A percentile compares a stretch with the other conserved stretches of the same genome.
Conservation (phyloP, 92 coral and sea anemone genomes). For the Isaurus tuberculatus region DNA sequence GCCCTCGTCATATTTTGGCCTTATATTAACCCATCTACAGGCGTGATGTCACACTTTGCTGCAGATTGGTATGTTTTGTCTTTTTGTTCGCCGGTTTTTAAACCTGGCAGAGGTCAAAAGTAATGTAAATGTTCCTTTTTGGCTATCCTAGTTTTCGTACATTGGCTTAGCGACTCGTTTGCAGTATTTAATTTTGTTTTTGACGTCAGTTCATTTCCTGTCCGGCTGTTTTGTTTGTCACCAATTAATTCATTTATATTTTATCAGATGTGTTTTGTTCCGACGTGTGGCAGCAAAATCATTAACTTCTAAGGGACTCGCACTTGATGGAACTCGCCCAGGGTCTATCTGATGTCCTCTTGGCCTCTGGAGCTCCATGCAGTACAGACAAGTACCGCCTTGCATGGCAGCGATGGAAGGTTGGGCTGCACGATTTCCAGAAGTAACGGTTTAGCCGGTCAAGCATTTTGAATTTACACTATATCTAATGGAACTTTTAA, state of each 20-base stretch:
- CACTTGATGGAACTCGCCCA: constrained; percentile 6
- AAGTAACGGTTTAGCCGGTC: constrained; percentile 4
- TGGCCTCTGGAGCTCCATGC: not conserved
- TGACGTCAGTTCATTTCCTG: constrained; percentile 4
- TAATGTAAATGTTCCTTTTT: constrained; percentile 18
- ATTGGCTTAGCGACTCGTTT: not conserved
- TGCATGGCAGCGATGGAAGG: constrained; percentile 15
- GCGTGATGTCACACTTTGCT: constrained; percentile 35
- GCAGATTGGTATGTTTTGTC: constrained; percentile 35
- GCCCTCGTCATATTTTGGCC: constrained; percentile 61
- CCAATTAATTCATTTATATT: constrained; percentile 9
- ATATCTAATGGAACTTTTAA: not conserved
- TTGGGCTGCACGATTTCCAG: constrained; percentile 3
- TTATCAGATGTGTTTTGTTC: constrained; percentile 7
- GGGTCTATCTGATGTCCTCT: constrained; percentile 8
- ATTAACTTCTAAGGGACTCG: not conserved
- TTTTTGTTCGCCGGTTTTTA: not conserved
- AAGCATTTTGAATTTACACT: not conserved
- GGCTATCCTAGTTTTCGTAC: constrained; percentile 13
- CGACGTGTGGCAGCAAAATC: constrained; percentile 11
- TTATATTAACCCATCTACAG: constrained; percentile 22
- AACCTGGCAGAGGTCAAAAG: constrained; percentile 1
- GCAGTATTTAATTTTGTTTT: not conserved
- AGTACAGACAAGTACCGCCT: constrained; percentile 16
- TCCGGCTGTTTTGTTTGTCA: not conserved